Base-by-base conservation (phyloP, 2,113 vertebrate species). In the Jaculus jaculus region DNA sequence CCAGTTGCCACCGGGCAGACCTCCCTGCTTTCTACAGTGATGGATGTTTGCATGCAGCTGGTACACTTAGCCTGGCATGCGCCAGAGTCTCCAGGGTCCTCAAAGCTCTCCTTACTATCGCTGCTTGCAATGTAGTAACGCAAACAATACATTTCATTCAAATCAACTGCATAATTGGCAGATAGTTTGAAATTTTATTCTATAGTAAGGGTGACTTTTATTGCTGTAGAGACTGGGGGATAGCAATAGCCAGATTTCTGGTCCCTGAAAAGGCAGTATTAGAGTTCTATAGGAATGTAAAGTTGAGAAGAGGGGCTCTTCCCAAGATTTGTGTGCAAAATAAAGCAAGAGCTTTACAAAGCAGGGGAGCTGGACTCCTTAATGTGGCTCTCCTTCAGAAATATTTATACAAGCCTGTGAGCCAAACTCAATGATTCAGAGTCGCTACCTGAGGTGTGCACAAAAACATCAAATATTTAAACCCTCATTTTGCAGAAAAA, bases 71-170 rank as follows among this genome's bases (percentile, higher is more conserved):
- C 87, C 96, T 84, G 90, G 94, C 92, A 75, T 87, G 79, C 78
- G 65, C 84, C 96, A 91, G 89, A 95, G 96, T 86, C 96, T 92
- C 94, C 89, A 0, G n/a, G 96, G 93, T 81, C 91, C 97, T 93
- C 90, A 71, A 96, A 89, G 92, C 2, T 58, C 96, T 90, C 92
- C 65, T 24, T 42, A 92, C 90, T 68, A 91, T 95, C 96, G 95
- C 63, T 34, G 61, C 96, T 96, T 94, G 93, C 87, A 94, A 21
- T 68, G 87, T 84, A 94, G 54, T 82, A 93, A 91, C 89, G 79
- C 93, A 97, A 97, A 97, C 89, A 96, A 97, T 63, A 92, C 88
- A 97, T 96, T 96, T 96, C 96, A 94, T 90, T 96, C 96, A 95
- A 97, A 96, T 84, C 97, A 95, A 96, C 54, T 0, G 17, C 93